Base-by-base conservation (phyloP, 2,888 invertebrate genomes). In the Lottia scabra region DNA sequence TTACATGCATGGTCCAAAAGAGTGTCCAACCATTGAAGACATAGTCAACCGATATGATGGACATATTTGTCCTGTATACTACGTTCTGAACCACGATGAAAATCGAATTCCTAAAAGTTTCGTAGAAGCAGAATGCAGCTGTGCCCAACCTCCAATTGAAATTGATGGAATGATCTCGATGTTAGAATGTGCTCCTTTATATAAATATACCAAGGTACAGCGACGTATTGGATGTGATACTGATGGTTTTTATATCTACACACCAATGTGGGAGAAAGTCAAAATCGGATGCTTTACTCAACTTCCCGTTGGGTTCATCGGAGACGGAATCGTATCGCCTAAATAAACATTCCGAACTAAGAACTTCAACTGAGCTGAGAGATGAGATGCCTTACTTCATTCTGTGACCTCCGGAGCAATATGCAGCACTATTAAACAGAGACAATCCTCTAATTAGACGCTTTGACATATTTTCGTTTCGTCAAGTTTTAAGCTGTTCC, bases 31-130 rank as follows among this genome's bases (percentile, higher is more conserved):
- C 10, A 63, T 62, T 38, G 63, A 45, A 19, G 63, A 63, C 15
- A 16, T 63, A 2, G 16, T 69, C 13, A 27, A 45, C 12, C 23
- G n/a, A 1, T 30, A 69, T 26, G 68, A 30, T 0, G 68, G 68
- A 19, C 63, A 26, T 5, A 45, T 69, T 26, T 69, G 68, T 23
- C 68, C 68, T n/a, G 63, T 63, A 2, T 63, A 69, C 44, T 69
- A 69, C 45, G 45, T 69, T 4, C 16, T 69, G 16, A 69, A 69
- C 63, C 45, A 63, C 16, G 68, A 69, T 23, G 63, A 69, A 16
- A 69, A 69, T 44, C 43, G 68, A 63, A 43, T 19, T 15, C 68
- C 68, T n/a, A 63, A 45, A 43, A 63, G 63, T n/a, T 23, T 69
- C 45, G 68, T 69, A 4, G 68, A 69, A 30, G 46, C 63, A 15